Base-by-base conservation (phyloP, 2,113 vertebrate genomes). In the human (Homo sapiens) region DNA sequence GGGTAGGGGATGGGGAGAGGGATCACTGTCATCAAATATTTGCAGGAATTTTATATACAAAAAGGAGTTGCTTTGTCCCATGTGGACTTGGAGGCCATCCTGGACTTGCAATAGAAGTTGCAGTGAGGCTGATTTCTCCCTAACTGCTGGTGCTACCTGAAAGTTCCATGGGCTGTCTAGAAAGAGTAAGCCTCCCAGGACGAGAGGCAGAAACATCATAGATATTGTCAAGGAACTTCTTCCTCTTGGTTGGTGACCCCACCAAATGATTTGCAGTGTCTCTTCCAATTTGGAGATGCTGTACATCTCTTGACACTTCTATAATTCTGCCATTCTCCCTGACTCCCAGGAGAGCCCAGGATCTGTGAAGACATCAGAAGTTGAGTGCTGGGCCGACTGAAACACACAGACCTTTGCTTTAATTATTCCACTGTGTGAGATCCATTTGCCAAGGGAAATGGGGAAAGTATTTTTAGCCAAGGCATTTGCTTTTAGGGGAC, bases 401-500 rank as follows among this genome's bases (percentile, higher is more conserved):
- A 93, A 84, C 16, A 84, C 18, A 9, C 23, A 52, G 40, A 61
- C 32, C 59, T 70, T 70, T 70, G 50, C 86, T 55, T 75, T 90
- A 50, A 40, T 83, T 78, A 22, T 93, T 86, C 89, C 48, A 30
- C 7, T 20, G 43, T 59, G 93, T 79, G 78, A 86, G 91, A 89
- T 45, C 78, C 55, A 30, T 82, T 94, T 82, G 73, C 76, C 59
- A 75, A 57, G 87, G 81, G 52, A 85, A 93, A 38, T 35, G 17
- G 89, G 89, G 7, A 55, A 81, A 40, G 25, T 96, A 94, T 93
- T 95, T 94, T 96, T 96, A 97, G 89, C 30, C 2, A 40, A 80
- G 89, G 32, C n/a, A 20, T 85, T 76, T 81, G 64, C 66, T 94
- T 92, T 92, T 20, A 45, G 35, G 83, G 80, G 84, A 66, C 80